phyloP scores from a whole-genome alignment of 1,140 invertebrate genomes.

The Formica exsecta region DNA sequence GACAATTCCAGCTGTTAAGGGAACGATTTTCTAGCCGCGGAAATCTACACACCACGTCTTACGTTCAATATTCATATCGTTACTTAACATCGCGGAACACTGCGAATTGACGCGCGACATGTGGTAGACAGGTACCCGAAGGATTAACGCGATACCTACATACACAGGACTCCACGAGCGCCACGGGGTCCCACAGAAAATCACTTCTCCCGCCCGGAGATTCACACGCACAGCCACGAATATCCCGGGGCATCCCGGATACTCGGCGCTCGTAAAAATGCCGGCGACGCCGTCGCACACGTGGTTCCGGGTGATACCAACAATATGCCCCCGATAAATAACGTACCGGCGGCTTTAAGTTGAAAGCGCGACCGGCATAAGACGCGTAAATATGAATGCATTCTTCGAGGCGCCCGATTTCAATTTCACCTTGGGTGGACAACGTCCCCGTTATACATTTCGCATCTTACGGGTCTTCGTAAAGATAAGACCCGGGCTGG shows the following conservation, averaged over 20 bases:
- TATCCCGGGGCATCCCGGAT: slow-evolving; percentile 23
- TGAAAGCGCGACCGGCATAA: not conserved
- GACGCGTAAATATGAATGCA: slow-evolving; percentile 58
- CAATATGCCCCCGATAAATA: slow-evolving; percentile 36
- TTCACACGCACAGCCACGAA: no score
- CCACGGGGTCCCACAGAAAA: slow-evolving; percentile 38
- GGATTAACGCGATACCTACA: slow-evolving; percentile 41
- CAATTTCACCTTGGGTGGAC: slow-evolving; percentile 69
- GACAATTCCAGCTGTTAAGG: slow-evolving; percentile 36
- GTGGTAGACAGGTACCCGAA: slow-evolving; percentile 50
- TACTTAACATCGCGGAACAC: slow-evolving; percentile 56
- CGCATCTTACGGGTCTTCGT: slow-evolving; percentile 60
- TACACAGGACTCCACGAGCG: not conserved
- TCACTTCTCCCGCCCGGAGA: slow-evolving; percentile 9
- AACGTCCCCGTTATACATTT: slow-evolving; percentile 68
- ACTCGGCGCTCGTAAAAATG: slow-evolving; percentile 32
- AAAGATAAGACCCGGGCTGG: slow-evolving; percentile 63
- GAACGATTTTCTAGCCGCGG: slow-evolving; percentile 29
- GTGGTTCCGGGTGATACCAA: slow-evolving; percentile 37
- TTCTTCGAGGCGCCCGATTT: slow-evolving; percentile 66
- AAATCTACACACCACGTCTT: slow-evolving; percentile 10
- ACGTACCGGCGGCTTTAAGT: slow-evolving; percentile 20
- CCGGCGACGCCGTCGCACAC: not conserved
- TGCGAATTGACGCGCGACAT: slow-evolving; percentile 56
- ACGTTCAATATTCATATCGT: slow-evolving; percentile 48